Conservation (phyloP, 2,888 invertebrate species). For the Eristalinus aeneus region DNA sequence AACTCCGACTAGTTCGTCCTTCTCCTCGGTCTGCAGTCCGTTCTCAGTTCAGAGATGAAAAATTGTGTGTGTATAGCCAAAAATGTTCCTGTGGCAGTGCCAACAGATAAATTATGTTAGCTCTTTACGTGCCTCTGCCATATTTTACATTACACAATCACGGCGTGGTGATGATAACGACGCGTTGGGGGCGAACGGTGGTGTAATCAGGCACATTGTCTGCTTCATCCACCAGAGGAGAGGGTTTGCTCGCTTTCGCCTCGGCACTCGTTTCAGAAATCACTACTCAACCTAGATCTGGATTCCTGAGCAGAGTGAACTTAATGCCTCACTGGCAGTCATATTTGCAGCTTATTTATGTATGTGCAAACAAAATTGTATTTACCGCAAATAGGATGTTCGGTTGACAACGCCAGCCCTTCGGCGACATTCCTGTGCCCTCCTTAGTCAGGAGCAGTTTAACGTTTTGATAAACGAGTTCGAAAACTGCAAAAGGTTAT, state of each 20-base stretch:
- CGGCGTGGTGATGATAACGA: conserved; percentile 38
- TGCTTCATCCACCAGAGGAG: conserved; percentile 7
- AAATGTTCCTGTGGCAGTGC: conserved; percentile 43
- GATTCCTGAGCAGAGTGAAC: conserved; percentile 25
- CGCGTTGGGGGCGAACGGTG: conserved; percentile 44
- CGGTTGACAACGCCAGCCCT: neutral
- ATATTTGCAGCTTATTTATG: neutral
- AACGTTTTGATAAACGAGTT: conserved; percentile 67
- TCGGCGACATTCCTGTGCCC: conserved; percentile 45
- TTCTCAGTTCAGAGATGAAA: neutral
- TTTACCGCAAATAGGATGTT: conserved; percentile 58
- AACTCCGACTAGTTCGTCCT: conserved; percentile 16
- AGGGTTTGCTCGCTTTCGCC: conserved; percentile 55
- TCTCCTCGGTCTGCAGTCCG: neutral
- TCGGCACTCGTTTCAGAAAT: conserved; percentile 49
- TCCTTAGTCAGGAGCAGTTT: conserved; percentile 49
- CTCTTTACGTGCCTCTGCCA: conserved; percentile 55
- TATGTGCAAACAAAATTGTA: conserved; percentile 16
- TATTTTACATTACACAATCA: conserved; percentile 51
- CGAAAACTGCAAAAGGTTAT: conserved; percentile 15
- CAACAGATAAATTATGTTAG: conserved; percentile 65
- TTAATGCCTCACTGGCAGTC: conserved; percentile 51
- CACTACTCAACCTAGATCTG: conserved; percentile 47
- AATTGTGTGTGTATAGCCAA: conserved; percentile 12
- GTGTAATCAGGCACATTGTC: conserved; percentile 70